Percentiles rank a stretch among this genome's conserved stretches.
phyloP scores from a whole-genome alignment of 2,113 vertebrate genomes.

The Tupaia chinensis region DNA sequence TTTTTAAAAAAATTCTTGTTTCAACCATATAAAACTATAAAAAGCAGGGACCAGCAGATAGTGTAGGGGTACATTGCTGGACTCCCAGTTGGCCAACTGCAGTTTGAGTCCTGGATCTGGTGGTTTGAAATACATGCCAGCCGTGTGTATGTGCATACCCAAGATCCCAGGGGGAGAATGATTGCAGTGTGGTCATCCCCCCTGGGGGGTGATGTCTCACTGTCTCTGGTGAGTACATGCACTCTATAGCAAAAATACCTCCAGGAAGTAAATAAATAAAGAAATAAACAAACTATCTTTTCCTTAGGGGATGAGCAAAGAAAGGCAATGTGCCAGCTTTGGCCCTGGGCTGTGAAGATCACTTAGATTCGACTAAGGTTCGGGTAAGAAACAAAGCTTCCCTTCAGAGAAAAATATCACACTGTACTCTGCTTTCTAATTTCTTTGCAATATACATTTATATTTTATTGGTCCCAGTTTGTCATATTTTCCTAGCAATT shows the following conservation, averaged over 20 bases:
- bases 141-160: too few species aligned
- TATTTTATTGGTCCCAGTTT: not conserved
- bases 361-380: not conserved
- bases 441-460: conserved; percentile 7
- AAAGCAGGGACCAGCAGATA: not conserved
- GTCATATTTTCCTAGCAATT: conserved; percentile 65
- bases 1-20: conserved; percentile 9
- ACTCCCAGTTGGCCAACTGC: too few species aligned
- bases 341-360: accelerated
- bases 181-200: too few species aligned
- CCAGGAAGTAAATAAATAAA: too few species aligned
- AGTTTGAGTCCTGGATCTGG: too few species aligned
- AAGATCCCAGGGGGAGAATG: too few species aligned
- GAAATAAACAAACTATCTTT: too few species aligned
- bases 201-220: too few species aligned
- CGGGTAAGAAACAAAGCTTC: not conserved
- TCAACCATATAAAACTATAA: not conserved
- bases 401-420: not conserved
- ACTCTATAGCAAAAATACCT: too few species aligned
- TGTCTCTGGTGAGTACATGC: too few species aligned
- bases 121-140: too few species aligned
- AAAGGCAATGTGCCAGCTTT: not conserved
- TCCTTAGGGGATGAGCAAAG: not conserved
- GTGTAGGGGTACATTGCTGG: too few species aligned
- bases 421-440: not conserved